A percentile compares a stretch with the other conserved stretches of the same genome.
These are phyloP conservation scores for Scyliorhinus canicula DNA, from an alignment of 2,797 vertebrate genomes.

Conservation along the genomic window DNA sequence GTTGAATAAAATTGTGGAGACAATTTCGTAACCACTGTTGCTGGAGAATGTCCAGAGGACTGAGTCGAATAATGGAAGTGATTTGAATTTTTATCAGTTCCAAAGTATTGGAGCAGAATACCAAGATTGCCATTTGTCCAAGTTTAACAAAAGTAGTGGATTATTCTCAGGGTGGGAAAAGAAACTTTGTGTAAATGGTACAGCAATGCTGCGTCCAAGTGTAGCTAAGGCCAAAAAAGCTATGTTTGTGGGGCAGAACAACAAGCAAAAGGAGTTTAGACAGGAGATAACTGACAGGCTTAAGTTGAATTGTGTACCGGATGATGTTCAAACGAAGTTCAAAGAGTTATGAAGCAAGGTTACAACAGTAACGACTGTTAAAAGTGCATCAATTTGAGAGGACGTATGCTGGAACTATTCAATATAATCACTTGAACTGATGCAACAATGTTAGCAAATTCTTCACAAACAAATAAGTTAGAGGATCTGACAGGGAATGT, in stretches of 20 bases:
- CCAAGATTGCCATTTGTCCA: not conserved
- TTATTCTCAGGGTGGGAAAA: not conserved
- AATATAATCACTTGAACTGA: not conserved
- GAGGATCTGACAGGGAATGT: not conserved
- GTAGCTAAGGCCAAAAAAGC: not conserved
- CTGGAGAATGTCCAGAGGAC: conserved; percentile 5
- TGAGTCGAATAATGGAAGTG: not conserved
- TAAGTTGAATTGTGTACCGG: not conserved
- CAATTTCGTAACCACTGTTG: conserved; percentile 12
- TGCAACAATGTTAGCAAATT: not conserved
- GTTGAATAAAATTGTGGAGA: not conserved
- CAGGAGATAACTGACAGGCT: not conserved
- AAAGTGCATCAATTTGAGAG: not conserved
- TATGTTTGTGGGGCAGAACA: not conserved
- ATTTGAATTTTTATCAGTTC: conserved; percentile 7
- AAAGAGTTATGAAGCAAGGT: not conserved
- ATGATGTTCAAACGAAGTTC: not conserved
- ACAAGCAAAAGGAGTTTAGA: not conserved
- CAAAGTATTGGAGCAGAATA: not conserved
- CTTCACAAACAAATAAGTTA: not conserved
- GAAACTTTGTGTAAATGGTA: not conserved
- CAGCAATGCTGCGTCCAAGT: not conserved
- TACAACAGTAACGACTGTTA: not conserved
- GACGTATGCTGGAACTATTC: not conserved
- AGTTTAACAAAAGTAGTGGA: not conserved